phyloP scores from a whole-genome alignment of 2,113 vertebrate species.

The Grantiella picta region DNA sequence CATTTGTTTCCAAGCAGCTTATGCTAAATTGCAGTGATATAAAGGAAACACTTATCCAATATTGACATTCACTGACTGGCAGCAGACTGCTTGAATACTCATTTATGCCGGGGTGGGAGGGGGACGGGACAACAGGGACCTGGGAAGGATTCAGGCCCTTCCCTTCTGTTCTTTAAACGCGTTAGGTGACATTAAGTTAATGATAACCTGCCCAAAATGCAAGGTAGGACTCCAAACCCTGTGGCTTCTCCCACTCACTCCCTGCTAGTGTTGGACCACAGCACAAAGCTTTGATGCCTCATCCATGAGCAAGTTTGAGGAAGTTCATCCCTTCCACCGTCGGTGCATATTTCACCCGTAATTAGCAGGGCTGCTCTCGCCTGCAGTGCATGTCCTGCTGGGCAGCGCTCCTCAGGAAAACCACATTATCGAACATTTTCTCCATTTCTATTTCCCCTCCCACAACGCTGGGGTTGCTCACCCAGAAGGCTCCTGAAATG shows the following conservation, averaged over 20 bases:
- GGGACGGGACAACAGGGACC: background rate
- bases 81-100: conserved; percentile 60
- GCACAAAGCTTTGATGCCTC: background rate
- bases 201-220: background rate
- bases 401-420: background rate
- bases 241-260: background rate
- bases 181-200: background rate
- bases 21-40: conserved; percentile 74
- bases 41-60: conserved; percentile 77
- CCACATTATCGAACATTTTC: rapidly evolving
- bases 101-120: background rate
- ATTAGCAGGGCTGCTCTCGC: background rate
- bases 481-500: background rate
- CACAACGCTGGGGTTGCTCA: background rate
- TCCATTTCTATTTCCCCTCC: background rate
- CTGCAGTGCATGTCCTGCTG: background rate
- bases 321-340: background rate
- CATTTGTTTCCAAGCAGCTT: conserved; percentile 78
- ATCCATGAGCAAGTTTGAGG: background rate
- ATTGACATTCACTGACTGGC: conserved; percentile 77
- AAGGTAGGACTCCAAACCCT: background rate
- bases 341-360: rapidly evolving
- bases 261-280: background rate
- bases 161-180: background rate
- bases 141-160: background rate